Evolutionary conservation across 2,888 invertebrate species (phyloP).

Genomic region (Cheilosia vernalis): DNA sequence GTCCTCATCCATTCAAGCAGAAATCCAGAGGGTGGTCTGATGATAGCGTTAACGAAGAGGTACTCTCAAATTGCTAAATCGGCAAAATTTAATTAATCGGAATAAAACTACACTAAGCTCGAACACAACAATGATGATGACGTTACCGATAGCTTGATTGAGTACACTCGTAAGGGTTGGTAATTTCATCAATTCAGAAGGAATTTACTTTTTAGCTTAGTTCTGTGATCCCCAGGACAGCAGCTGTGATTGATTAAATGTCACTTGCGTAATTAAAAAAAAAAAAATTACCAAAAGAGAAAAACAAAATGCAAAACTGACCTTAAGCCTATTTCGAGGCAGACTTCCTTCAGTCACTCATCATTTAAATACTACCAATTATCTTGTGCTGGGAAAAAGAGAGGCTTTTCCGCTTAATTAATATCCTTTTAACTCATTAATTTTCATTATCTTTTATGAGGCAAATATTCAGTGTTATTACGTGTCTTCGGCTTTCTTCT

Average conservation of each 20-base stretch:
- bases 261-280: conserved; percentile 23
- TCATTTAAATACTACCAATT: conserved; percentile 13
- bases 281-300: conserved; percentile 24
- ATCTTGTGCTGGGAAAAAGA: conserved; percentile 29
- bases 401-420: conserved; percentile 66
- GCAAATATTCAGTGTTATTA: conserved; percentile 63
- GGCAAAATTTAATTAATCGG: conserved; percentile 62
- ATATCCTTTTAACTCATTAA: conserved; percentile 68
- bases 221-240: conserved; percentile 20
- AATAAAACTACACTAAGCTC: conserved; percentile 57
- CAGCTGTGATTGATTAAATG: conserved; percentile 62
- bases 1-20: conserved; percentile 22
- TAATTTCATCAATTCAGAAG: conserved; percentile 48
- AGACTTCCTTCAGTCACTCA: conserved; percentile 11
- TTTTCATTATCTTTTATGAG: conserved; percentile 64
- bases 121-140: conserved; percentile 41
- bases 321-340: conserved; percentile 12
- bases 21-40: background rate
- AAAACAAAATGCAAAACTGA: conserved; percentile 33
- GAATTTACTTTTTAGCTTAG: conserved; percentile 27
- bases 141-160: conserved; percentile 40
- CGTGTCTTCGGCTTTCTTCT: conserved; percentile 44
- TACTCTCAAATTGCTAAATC: conserved; percentile 55
- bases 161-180: conserved; percentile 13
- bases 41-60: conserved; percentile 42